Evolutionary conservation across 1,140 invertebrate species (phyloP).

Genomic region (Trachymyrmex cornetzi): DNA sequence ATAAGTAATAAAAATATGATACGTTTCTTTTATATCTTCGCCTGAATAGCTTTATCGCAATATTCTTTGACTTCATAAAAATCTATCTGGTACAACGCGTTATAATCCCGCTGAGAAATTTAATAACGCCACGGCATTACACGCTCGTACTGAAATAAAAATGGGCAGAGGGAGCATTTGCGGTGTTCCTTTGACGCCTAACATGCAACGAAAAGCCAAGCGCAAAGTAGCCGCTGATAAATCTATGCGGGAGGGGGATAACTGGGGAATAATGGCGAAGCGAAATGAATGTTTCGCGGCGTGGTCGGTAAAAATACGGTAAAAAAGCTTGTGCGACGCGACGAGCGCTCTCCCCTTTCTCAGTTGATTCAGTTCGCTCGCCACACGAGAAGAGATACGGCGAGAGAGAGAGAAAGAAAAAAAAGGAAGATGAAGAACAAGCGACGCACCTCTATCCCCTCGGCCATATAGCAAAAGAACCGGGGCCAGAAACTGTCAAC

Average conservation of each 20-base stretch:
- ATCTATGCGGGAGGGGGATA: constrained; percentile 52
- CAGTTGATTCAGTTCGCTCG: constrained; percentile 55
- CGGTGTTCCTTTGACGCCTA: constrained; percentile 59
- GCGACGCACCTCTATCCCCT: constrained; percentile 40
- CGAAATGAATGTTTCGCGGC: constrained; percentile 57
- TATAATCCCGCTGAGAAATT: constrained; percentile 32
- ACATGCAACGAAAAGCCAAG: constrained; percentile 60
- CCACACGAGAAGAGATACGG: constrained; percentile 31
- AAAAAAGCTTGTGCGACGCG: constrained; percentile 40
- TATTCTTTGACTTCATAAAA: constrained; percentile 22
- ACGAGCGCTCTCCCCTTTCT: background rate
- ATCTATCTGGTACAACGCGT: constrained; percentile 3
- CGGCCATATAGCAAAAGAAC: constrained; percentile 52
- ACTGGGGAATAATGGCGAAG: constrained; percentile 48
- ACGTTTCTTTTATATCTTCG: background rate
- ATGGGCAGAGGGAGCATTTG: constrained; percentile 40
- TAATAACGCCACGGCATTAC: constrained; percentile 37
- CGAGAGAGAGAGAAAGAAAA: background rate
- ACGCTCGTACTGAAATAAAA: constrained; percentile 40
- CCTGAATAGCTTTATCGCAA: constrained; percentile 5
- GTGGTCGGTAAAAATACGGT: constrained; percentile 55
- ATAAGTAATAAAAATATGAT: background rate
- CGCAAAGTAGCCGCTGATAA: constrained; percentile 58
- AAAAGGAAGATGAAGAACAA: constrained; percentile 39
- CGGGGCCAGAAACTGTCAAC: constrained; percentile 59